phyloP scores from a whole-genome alignment of 2,888 invertebrate genomes.

The Spilarctia lutea region DNA sequence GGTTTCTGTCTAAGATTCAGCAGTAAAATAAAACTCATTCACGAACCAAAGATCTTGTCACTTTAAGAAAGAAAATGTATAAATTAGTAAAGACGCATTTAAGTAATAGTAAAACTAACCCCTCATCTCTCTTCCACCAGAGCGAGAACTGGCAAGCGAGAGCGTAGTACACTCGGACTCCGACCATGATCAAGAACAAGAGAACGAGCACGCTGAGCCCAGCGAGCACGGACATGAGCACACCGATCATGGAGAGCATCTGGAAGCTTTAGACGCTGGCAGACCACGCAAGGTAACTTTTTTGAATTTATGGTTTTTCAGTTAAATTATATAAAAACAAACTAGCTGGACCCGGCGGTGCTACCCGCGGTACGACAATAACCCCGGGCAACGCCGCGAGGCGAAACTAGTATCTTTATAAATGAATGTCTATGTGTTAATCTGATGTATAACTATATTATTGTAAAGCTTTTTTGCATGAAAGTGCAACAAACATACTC shows the following conservation, averaged over 20 bases:
- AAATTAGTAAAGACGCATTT: neutral
- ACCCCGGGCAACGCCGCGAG: too few relatives aligned
- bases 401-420: too few relatives aligned
- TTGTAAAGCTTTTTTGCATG: too few relatives aligned
- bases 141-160: slow-evolving; percentile 76
- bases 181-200: slow-evolving; percentile 65
- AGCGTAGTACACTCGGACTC: slow-evolving; percentile 75
- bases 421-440: too few relatives aligned
- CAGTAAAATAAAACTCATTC: too few relatives aligned
- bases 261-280: slow-evolving; percentile 70
- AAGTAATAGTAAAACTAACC: neutral
- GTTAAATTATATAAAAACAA: too few relatives aligned
- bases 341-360: too few relatives aligned
- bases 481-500: too few relatives aligned
- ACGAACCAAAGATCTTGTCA: too few relatives aligned
- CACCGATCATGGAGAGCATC: slow-evolving; percentile 62
- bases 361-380: too few relatives aligned
- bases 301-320: slow-evolving; percentile 42
- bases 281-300: slow-evolving; percentile 82
- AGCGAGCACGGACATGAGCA: slow-evolving; percentile 59
- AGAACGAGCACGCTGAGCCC: slow-evolving; percentile 66
- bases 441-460: too few relatives aligned
- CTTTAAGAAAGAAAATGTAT: neutral
- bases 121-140: slow-evolving; percentile 48
- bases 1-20: neutral